These are phyloP conservation scores for Heterodera filipjevi DNA, from an alignment of 2,888 invertebrate species.

Conservation along the genomic window DNA sequence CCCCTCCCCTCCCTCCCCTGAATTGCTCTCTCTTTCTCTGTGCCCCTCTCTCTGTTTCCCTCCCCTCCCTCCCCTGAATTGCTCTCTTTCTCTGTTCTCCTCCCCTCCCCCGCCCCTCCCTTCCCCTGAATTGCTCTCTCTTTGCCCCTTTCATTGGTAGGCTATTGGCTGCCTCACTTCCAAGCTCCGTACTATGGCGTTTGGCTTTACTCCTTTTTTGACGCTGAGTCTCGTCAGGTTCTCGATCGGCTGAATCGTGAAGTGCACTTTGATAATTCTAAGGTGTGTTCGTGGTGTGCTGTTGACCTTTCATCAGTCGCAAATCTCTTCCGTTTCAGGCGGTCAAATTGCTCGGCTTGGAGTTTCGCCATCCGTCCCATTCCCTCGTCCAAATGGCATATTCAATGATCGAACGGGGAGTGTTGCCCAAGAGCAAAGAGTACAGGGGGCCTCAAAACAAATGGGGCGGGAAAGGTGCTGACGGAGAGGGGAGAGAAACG, in stretches of 20 bases:
- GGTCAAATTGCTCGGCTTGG: conserved; percentile 67
- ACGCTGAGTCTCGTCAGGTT: conserved; percentile 67
- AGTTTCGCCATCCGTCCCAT: conserved; percentile 67
- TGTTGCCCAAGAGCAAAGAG: conserved; percentile 48
- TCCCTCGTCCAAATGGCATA: conserved; percentile 70
- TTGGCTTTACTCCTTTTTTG: conserved; percentile 65
- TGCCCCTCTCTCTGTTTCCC: too few relatives aligned
- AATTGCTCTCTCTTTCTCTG: too few relatives aligned
- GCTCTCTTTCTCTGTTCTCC: background rate
- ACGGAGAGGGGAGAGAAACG: background rate
- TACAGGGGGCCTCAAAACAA: conserved; percentile 15
- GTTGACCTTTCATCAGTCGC: too few relatives aligned
- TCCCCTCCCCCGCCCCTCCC: too few relatives aligned
- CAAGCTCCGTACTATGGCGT: conserved; percentile 24
- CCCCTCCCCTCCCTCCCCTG: too few relatives aligned
- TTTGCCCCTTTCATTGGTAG: too few relatives aligned
- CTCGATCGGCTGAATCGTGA: conserved; percentile 59
- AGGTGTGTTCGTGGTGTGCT: conserved; percentile 61
- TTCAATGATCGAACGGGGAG: conserved; percentile 69
- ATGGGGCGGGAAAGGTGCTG: background rate
- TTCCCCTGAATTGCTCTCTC: too few relatives aligned
- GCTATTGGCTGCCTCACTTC: conserved; percentile 67
- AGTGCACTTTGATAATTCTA: conserved; percentile 65
- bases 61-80: background rate
- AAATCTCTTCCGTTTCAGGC: conserved; percentile 63